Percentiles rank a stretch among this genome's conserved stretches.
Evolutionary conservation across 2,888 invertebrate genomes (phyloP).

Genomic region (Ormyrus nitidulus): DNA sequence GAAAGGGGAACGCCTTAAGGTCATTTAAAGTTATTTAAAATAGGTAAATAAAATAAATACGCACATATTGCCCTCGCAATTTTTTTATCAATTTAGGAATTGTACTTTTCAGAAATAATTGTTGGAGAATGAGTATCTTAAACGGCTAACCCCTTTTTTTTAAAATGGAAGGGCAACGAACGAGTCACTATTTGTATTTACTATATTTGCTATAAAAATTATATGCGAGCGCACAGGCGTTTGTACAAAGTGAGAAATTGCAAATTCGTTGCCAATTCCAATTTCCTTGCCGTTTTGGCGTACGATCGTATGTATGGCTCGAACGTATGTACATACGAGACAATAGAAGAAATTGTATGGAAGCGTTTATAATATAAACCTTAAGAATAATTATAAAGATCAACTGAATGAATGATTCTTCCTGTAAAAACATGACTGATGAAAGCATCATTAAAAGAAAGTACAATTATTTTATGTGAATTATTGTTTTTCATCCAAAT

Average conservation of each 20-base stretch:
- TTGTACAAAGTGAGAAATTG: constrained; percentile 37
- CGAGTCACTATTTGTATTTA: constrained; percentile 29
- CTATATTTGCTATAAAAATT: constrained; percentile 3
- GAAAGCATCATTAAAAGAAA: constrained; percentile 29
- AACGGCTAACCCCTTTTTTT: constrained; percentile 27
- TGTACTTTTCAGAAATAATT: constrained; percentile 14
- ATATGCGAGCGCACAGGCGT: not conserved
- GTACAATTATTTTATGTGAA: constrained; percentile 42
- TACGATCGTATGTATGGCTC: constrained; percentile 14
- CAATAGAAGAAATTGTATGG: constrained; percentile 5
- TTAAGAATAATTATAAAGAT: constrained; percentile 40
- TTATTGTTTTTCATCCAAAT: constrained; percentile 37
- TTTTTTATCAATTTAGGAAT: constrained; percentile 35
- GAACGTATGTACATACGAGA: constrained; percentile 48
- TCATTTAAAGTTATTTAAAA: not conserved
- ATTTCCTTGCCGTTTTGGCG: constrained; percentile 34
- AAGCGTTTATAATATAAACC: constrained; percentile 45
- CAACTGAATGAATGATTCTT: constrained; percentile 57
- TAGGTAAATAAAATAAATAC: constrained; percentile 2
- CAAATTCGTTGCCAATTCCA: constrained; percentile 42
- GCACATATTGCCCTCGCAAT: constrained; percentile 46
- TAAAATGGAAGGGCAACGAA: constrained; percentile 43
- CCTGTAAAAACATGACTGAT: constrained; percentile 51
- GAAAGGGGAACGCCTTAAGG: not conserved
- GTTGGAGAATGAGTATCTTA: constrained; percentile 16